Evolutionary conservation across 1,140 invertebrate species (phyloP), one percentile per base, ranked within the genome.

Genomic region (Hypothenemus hampei): DNA sequence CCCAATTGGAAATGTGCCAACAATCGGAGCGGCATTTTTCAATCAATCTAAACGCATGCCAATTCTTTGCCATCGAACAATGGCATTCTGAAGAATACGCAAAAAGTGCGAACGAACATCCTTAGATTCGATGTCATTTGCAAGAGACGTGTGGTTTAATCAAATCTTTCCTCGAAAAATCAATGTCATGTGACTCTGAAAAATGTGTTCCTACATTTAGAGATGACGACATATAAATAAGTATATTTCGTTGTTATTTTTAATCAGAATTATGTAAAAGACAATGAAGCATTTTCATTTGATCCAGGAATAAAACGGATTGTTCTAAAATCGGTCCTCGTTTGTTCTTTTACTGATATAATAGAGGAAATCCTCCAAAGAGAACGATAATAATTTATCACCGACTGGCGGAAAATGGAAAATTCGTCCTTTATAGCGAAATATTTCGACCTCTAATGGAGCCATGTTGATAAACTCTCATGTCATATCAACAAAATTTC

Each of bases 141-240:
- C 51, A 54, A 39, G 43, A 45, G 51, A 54, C 51, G 46, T 54
- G 41, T 21, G 51, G 51, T 54, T 54, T 54, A 54, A 54, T 54
- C 51, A 54, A 54, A 54, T 54, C 46, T 54, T 54, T 54, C 29
- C n/a, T n/a, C n/a, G n/a, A n/a, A n/a, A n/a, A n/a, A n/a, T n/a
- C n/a, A n/a, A n/a, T n/a, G n/a, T n/a, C n/a, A n/a, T n/a, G n/a
- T n/a, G n/a, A n/a, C n/a, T n/a, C n/a, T n/a, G n/a, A n/a, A n/a
- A n/a, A n/a, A n/a, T n/a, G n/a, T n/a, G n/a, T n/a, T n/a, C n/a
- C n/a, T n/a, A n/a, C n/a, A n/a, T n/a, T n/a, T n/a, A n/a, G n/a
- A n/a, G n/a, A n/a, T n/a, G n/a, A n/a, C n/a, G n/a, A n/a, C n/a
- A n/a, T n/a, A n/a, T n/a, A n/a, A n/a, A n/a, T n/a, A n/a, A n/a